Conservation (phyloP, 2,888 invertebrate species). For the Ornithoptera priamus region DNA sequence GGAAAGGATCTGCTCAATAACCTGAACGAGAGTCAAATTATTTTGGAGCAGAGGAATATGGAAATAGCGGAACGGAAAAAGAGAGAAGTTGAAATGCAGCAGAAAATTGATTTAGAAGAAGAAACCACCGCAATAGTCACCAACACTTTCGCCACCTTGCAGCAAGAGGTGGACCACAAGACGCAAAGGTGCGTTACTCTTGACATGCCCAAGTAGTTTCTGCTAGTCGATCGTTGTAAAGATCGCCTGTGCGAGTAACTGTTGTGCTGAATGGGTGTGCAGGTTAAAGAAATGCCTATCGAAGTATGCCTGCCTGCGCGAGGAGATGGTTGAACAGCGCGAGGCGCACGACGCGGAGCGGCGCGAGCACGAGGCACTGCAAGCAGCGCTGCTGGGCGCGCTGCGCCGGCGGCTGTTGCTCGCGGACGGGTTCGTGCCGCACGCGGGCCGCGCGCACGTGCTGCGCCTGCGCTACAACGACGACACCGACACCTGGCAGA, state of each 20-base stretch:
- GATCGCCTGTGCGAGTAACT: too few species aligned
- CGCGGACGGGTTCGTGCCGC: constrained; percentile 93
- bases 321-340: constrained; percentile 73
- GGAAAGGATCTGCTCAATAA: constrained; percentile 95
- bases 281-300: constrained; percentile 94
- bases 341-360: constrained; percentile 95
- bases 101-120: constrained; percentile 95
- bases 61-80: constrained; percentile 96
- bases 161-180: constrained; percentile 98
- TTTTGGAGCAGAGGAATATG: constrained; percentile 87
- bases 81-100: constrained; percentile 94
- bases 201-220: neutral
- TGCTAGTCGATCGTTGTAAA: too few species aligned
- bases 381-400: constrained; percentile 87
- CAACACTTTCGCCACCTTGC: constrained; percentile 93
- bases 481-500: constrained; percentile 61
- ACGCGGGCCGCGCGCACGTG: constrained; percentile 51
- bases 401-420: constrained; percentile 87
- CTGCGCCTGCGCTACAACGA: constrained; percentile 56
- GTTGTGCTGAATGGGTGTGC: constrained; percentile 15
- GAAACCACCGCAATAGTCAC: constrained; percentile 94
- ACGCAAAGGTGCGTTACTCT: constrained; percentile 81
- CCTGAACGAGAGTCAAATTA: constrained; percentile 95
- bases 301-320: constrained; percentile 84
- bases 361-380: constrained; percentile 91